These are phyloP conservation scores for Saxidomus purpurata DNA, from an alignment of 1,140 invertebrate genomes.

Conservation along the genomic window DNA sequence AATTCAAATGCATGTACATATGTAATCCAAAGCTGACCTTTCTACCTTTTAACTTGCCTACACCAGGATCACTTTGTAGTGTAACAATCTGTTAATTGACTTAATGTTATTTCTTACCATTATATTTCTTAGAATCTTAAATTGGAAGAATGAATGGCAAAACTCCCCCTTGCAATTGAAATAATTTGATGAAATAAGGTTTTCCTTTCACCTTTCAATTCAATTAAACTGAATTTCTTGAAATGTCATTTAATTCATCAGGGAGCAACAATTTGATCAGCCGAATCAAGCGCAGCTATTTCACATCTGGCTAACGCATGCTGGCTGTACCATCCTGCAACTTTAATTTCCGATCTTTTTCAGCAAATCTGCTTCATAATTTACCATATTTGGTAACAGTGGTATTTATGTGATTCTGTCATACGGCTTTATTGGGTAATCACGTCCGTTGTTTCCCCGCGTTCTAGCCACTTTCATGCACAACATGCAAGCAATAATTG, in stretches of 20 bases:
- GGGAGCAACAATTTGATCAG: conserved; percentile 20
- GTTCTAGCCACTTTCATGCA: not conserved
- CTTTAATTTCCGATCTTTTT: not conserved
- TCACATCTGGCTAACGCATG: not conserved
- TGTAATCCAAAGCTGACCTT: no score
- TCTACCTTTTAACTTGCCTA: no score
- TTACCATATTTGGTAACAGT: conserved; percentile 22
- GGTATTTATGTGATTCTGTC: conserved; percentile 6
- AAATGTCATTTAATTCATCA: not conserved
- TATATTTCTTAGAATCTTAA: no score
- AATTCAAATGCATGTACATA: no score
- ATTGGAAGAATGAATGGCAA: no score
- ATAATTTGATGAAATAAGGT: no score
- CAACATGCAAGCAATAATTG: not conserved
- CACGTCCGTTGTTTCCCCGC: not conserved
- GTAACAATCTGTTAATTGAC: no score
- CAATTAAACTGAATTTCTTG: not conserved
- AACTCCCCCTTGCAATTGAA: no score
- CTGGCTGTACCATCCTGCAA: not conserved
- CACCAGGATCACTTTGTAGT: no score
- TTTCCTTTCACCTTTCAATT: no score
- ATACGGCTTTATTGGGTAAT: conserved; percentile 28
- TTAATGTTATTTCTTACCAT: no score
- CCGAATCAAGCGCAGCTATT: not conserved
- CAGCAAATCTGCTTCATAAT: not conserved